Percentiles rank a stretch among this genome's conserved stretches.
These are phyloP conservation scores for Microdon myrmicae DNA, from an alignment of 2,888 invertebrate genomes.

Conservation along the genomic window DNA sequence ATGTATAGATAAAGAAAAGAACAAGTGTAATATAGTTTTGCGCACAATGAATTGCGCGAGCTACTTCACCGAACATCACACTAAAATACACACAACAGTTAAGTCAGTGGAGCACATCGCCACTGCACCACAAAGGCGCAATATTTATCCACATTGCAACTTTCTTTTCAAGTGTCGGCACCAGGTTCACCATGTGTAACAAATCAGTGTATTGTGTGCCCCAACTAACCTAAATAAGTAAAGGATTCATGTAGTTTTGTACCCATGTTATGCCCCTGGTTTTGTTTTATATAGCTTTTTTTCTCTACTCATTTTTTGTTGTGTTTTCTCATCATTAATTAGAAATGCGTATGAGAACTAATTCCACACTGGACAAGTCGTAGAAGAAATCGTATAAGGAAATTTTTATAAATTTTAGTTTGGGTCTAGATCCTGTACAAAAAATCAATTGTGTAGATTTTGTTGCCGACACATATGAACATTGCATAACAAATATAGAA, in stretches of 20 bases:
- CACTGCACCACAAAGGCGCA: slow-evolving; percentile 6
- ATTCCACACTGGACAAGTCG: no score
- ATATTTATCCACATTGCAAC: slow-evolving; percentile 12
- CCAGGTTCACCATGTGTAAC: slow-evolving; percentile 36
- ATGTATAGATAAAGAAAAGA: no score
- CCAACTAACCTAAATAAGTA: slow-evolving; percentile 35
- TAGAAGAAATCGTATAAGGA: no score
- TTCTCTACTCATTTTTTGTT: no score
- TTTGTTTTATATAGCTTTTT: slow-evolving; percentile 30
- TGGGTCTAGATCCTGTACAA: no score
- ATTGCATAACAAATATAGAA: no score
- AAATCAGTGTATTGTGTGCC: slow-evolving; percentile 34
- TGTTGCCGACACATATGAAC: no score
- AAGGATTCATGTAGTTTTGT: slow-evolving; percentile 38
- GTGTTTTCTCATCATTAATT: slow-evolving; percentile 41
- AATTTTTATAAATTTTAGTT: no score
- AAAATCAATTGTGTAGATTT: no score
- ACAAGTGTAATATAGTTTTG: no score
- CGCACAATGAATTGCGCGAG: no score
- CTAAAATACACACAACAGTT: slow-evolving; percentile 36
- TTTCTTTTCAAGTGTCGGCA: slow-evolving; percentile 37
- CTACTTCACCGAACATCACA: no score
- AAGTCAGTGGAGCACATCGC: slow-evolving; percentile 41
- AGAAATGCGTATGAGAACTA: slow-evolving; percentile 37
- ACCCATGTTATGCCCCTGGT: slow-evolving; percentile 40